Evolutionary conservation across 2,888 invertebrate genomes (phyloP).

Genomic region (Platycheirus albimanus): DNA sequence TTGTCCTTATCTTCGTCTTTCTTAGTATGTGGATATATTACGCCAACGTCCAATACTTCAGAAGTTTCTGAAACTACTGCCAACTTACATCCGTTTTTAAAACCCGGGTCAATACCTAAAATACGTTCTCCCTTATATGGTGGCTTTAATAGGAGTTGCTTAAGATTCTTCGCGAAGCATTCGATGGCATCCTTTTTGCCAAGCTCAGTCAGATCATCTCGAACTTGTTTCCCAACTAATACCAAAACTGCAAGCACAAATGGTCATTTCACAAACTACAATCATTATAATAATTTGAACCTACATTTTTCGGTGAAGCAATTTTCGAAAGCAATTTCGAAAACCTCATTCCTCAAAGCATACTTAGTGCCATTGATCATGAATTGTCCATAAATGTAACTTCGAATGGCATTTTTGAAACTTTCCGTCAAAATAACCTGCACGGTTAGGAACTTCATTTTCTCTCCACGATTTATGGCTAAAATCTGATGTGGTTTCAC

Average conservation of each 20-base stretch:
- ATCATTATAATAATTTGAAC: conserved; percentile 57
- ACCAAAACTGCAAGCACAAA: conserved; percentile 84
- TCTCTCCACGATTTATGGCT: conserved; percentile 95
- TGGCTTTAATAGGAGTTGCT: conserved; percentile 91
- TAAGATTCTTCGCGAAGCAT: conserved; percentile 93
- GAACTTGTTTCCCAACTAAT: conserved; percentile 87
- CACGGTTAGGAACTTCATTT: conserved; percentile 89
- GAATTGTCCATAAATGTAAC: conserved; percentile 83
- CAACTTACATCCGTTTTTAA: conserved; percentile 93
- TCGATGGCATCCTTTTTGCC: conserved; percentile 93
- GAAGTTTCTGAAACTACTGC: conserved; percentile 90
- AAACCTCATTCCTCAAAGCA: conserved; percentile 81
- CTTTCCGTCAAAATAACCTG: conserved; percentile 88
- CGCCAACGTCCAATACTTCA: conserved; percentile 86
- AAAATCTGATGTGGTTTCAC: conserved; percentile 93
- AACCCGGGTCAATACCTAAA: conserved; percentile 95
- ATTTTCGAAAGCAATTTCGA: conserved; percentile 85
- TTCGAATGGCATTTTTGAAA: conserved; percentile 85
- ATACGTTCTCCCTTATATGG: conserved; percentile 92
- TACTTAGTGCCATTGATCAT: conserved; percentile 80
- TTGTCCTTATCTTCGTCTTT: conserved; percentile 78
- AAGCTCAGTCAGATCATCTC: conserved; percentile 88
- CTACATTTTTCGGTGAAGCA: conserved; percentile 84
- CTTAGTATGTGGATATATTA: conserved; percentile 86
- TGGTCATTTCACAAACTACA: too few relatives aligned